A percentile compares a stretch with the other conserved stretches of the same genome.
Conservation (phyloP, 2,797 vertebrate species). For the Eleutherodactylus coqui region DNA sequence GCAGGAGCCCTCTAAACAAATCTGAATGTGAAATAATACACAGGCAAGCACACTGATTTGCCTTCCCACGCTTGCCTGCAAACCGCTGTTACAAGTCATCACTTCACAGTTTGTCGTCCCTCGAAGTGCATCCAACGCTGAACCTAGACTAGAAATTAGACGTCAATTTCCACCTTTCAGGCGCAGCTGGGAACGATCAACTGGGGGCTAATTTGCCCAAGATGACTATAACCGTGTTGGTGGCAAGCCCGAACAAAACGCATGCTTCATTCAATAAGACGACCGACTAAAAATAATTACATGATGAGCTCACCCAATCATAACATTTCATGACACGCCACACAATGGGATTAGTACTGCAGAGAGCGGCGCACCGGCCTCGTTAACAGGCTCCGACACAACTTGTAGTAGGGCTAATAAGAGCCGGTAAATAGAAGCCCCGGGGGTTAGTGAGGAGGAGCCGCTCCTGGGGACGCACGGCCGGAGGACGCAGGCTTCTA, state of each 20-base stretch:
- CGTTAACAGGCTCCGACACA: background rate
- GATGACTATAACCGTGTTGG: background rate
- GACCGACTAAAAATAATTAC: background rate
- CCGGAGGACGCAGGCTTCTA: too few species aligned
- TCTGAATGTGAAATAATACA: conserved; percentile 44
- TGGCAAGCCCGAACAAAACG: background rate
- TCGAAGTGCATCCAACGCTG: conserved; percentile 35
- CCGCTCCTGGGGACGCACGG: too few species aligned
- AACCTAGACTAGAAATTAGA: conserved; percentile 33
- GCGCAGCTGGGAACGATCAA: conserved; percentile 1
- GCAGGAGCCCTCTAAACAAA: conserved; percentile 45
- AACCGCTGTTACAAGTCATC: conserved; percentile 44
- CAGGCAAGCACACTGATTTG: conserved; percentile 16
- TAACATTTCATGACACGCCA: background rate
- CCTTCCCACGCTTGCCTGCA: conserved; percentile 45
- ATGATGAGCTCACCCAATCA: background rate
- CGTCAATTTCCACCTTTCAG: conserved; percentile 41
- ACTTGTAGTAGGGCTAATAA: background rate
- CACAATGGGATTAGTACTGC: background rate
- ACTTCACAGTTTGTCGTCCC: conserved; percentile 51
- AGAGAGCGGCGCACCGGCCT: background rate
- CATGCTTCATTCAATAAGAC: conserved; percentile 4
- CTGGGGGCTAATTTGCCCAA: conserved; percentile 39
- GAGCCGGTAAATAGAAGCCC: too few species aligned
- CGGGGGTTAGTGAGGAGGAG: too few species aligned